Evolutionary conservation across 2,888 invertebrate species (phyloP).

Genomic region (Melieria picta): DNA sequence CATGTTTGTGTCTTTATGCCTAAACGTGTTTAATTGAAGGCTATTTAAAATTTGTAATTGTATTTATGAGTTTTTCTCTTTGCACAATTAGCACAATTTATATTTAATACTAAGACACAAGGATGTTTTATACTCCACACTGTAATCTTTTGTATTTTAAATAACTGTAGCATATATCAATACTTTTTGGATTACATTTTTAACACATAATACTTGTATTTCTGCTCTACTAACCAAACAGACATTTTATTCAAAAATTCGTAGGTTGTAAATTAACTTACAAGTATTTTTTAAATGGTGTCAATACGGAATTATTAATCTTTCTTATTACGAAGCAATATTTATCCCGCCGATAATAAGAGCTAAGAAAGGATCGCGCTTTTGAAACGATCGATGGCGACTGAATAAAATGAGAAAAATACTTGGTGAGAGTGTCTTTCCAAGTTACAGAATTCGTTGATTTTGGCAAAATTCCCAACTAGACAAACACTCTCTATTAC

Average conservation of each 20-base stretch:
- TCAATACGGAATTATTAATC: constrained; percentile 40
- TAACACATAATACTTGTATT: too few relatives aligned
- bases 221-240: too few relatives aligned
- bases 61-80: too few relatives aligned
- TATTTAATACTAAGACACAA: too few relatives aligned
- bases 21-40: too few relatives aligned
- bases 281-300: constrained; percentile 31
- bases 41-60: too few relatives aligned
- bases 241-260: constrained; percentile 15
- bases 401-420: constrained; percentile 66
- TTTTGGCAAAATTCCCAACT: constrained; percentile 67
- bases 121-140: too few relatives aligned
- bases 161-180: too few relatives aligned
- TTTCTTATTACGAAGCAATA: constrained; percentile 48
- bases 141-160: too few relatives aligned
- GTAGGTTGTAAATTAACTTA: constrained; percentile 27
- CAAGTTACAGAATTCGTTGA: constrained; percentile 64
- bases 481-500: constrained; percentile 65
- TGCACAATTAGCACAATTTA: too few relatives aligned
- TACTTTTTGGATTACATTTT: too few relatives aligned
- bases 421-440: constrained; percentile 64
- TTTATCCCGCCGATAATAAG: constrained; percentile 58
- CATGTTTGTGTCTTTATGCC: too few relatives aligned
- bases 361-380: constrained; percentile 66
- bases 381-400: constrained; percentile 67